Conservation (phyloP, 2,797 vertebrate species). For the Trachurus trachurus region DNA sequence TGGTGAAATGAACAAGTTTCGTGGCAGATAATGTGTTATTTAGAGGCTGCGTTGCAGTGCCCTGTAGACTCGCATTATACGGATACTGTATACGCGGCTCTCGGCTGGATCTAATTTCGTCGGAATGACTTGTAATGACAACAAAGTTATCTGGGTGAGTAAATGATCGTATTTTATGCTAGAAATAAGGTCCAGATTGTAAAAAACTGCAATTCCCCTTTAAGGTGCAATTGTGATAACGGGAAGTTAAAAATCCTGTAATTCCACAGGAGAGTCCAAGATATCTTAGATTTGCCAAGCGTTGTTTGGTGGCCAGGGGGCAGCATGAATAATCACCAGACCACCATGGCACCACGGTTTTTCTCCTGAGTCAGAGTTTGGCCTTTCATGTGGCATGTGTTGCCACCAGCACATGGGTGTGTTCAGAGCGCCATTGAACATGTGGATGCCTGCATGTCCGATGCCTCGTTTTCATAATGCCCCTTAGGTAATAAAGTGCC, state of each 20-base stretch:
- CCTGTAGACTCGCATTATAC: too few species aligned
- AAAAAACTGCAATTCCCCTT: too few species aligned
- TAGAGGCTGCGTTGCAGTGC: too few species aligned
- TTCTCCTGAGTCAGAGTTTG: conserved; percentile 9
- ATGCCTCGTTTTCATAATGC: conserved; percentile 46
- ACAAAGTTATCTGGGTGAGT: too few species aligned
- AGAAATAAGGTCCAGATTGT: too few species aligned
- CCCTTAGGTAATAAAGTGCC: conserved; percentile 41
- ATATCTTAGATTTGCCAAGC: neutral
- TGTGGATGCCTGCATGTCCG: conserved; percentile 35
- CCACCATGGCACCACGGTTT: conserved; percentile 12
- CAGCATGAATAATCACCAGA: conserved; percentile 22
- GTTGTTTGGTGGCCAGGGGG: conserved; percentile 4
- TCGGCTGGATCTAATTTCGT: too few species aligned
- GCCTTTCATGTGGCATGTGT: conserved; percentile 49
- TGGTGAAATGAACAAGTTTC: too few species aligned
- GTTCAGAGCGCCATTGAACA: conserved; percentile 54
- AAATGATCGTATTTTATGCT: too few species aligned
- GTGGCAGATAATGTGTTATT: too few species aligned
- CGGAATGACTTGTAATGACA: too few species aligned
- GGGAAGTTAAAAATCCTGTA: neutral
- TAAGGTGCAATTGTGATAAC: neutral
- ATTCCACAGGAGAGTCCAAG: neutral
- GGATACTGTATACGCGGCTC: too few species aligned
- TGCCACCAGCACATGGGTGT: conserved; percentile 37